A percentile compares a stretch with the other conserved stretches of the same genome.
These are phyloP conservation scores for Dasysyrphus tricinctus DNA, from an alignment of 2,888 invertebrate genomes.

Conservation along the genomic window DNA sequence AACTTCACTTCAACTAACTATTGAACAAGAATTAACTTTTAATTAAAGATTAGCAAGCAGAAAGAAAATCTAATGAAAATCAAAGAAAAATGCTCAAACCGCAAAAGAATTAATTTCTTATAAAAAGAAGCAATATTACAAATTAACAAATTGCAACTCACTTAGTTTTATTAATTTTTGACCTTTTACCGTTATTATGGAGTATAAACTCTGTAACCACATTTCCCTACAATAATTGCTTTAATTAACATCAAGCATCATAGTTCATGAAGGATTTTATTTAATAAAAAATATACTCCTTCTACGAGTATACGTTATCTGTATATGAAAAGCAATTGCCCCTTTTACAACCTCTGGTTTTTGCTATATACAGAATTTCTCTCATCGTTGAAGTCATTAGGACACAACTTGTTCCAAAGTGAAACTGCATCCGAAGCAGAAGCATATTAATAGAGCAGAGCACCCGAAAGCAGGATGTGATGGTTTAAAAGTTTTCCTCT, in stretches of 20 bases:
- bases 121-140: slow-evolving; percentile 1
- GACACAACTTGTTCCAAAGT: slow-evolving; percentile 59
- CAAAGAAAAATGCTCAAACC: not conserved
- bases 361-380: slow-evolving; percentile 1
- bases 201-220: slow-evolving; percentile 27
- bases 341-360: slow-evolving; percentile 26
- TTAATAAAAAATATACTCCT: not conserved
- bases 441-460: slow-evolving; percentile 30
- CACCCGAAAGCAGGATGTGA: slow-evolving; percentile 54
- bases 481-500: slow-evolving; percentile 42
- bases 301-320: slow-evolving; percentile 32
- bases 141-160: not conserved
- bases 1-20: not conserved
- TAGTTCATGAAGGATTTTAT: slow-evolving; percentile 6
- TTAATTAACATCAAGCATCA: slow-evolving; percentile 56
- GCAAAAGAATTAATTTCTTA: not conserved
- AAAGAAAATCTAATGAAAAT: not conserved
- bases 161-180: slow-evolving; percentile 26
- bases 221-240: slow-evolving; percentile 55
- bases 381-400: slow-evolving; percentile 62
- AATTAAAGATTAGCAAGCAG: not conserved
- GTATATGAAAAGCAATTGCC: slow-evolving; percentile 40
- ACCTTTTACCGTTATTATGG: slow-evolving; percentile 12
- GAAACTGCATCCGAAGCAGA: slow-evolving; percentile 40
- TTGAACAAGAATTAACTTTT: not conserved